A percentile compares a stretch with the other conserved stretches of the same genome.
Evolutionary conservation across 2,797 vertebrate species (phyloP).

Genomic region (Schizopygopsis pylzovi): DNA sequence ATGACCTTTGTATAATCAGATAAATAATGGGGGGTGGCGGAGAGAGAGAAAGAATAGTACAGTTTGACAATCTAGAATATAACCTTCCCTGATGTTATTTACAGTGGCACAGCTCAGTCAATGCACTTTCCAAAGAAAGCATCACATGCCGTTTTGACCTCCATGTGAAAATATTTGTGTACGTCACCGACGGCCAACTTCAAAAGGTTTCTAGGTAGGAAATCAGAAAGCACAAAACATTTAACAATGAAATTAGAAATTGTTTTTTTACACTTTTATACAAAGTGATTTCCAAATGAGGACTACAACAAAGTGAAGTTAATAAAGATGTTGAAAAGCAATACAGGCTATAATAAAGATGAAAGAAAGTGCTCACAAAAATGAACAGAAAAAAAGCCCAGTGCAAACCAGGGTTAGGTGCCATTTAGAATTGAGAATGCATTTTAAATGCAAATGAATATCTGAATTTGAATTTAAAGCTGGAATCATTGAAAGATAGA

Average conservation of each 20-base stretch:
- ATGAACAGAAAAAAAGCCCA: not conserved
- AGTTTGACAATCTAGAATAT: conserved; percentile 28
- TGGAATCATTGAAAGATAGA: not conserved
- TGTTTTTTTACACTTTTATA: not conserved
- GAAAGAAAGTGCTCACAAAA: not conserved
- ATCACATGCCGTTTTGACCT: not conserved
- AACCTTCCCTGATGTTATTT: conserved; percentile 2
- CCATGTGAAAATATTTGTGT: not conserved
- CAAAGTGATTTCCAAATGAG: not conserved
- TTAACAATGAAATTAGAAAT: too few species aligned
- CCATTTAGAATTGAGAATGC: not conserved
- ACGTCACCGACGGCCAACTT: not conserved
- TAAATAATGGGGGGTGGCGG: not conserved
- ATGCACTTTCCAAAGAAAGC: not conserved
- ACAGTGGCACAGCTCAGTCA: conserved; percentile 15
- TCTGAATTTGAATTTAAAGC: not conserved
- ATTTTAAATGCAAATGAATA: not conserved
- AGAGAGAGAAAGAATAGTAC: not conserved
- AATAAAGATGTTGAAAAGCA: not conserved
- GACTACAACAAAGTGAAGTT: not conserved
- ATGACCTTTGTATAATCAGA: conserved; percentile 42
- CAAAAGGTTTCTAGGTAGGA: not conserved
- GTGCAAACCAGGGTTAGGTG: not conserved
- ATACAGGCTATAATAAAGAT: not conserved
- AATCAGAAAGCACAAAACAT: not conserved